These are phyloP conservation scores for Epinephelus moara DNA, from an alignment of 2,113 vertebrate species.

Conservation along the genomic window DNA sequence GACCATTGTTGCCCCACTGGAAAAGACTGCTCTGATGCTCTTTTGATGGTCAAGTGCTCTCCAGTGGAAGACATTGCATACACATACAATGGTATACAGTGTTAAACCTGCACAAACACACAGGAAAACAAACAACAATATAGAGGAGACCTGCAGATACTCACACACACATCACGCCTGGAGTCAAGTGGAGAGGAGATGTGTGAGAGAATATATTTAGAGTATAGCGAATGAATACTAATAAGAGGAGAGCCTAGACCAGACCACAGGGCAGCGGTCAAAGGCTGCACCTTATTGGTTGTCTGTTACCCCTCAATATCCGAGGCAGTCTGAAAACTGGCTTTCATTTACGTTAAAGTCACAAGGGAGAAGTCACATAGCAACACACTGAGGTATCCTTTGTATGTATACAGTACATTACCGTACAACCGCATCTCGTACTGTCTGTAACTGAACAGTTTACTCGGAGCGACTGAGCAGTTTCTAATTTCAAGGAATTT, in stretches of 20 bases:
- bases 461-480: neutral
- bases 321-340: slow-evolving; percentile 7
- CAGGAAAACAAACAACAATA: neutral
- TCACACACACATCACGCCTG: neutral
- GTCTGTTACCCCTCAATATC: neutral
- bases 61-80: slow-evolving; percentile 50
- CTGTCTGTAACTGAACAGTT: neutral
- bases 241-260: neutral
- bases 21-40: slow-evolving; percentile 51
- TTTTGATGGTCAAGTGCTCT: slow-evolving; percentile 70
- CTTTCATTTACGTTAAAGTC: slow-evolving; percentile 16
- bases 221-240: neutral
- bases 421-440: neutral
- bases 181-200: slow-evolving; percentile 6
- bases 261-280: neutral
- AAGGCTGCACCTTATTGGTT: slow-evolving; percentile 6
- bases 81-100: neutral
- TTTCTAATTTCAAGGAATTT: neutral
- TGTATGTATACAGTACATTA: neutral
- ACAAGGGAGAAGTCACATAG: neutral
- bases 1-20: slow-evolving; percentile 52
- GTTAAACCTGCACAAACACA: slow-evolving; percentile 19
- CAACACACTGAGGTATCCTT: neutral
- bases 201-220: slow-evolving; percentile 19
- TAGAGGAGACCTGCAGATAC: slow-evolving; percentile 27